These are phyloP conservation scores for Ursus arctos DNA, from an alignment of 2,113 vertebrate species.

Conservation along the genomic window DNA sequence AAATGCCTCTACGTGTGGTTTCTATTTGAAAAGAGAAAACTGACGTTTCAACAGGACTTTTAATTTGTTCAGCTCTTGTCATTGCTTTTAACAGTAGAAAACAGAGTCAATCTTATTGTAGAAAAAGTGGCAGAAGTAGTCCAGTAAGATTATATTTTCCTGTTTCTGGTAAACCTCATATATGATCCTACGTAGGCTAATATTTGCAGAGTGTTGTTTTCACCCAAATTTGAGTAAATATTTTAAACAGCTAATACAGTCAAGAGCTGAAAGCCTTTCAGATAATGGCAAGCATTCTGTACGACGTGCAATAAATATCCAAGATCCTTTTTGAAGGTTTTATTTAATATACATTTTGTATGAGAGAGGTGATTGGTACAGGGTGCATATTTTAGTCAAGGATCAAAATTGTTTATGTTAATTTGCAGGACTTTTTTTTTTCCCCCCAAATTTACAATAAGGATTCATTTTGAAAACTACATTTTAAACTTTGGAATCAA, in stretches of 20 bases:
- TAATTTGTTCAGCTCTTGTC: conserved; percentile 76
- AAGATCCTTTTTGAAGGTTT: conserved; percentile 85
- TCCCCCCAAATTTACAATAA: conserved; percentile 80
- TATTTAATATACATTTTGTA: conserved; percentile 89
- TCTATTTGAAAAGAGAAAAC: conserved; percentile 66
- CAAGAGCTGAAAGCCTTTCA: conserved; percentile 73
- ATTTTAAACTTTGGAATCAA: conserved; percentile 78
- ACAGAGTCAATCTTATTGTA: conserved; percentile 59
- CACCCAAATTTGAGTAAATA: conserved; percentile 36
- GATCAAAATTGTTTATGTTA: conserved; percentile 78
- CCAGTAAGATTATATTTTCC: conserved; percentile 31
- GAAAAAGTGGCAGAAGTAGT: conserved; percentile 43
- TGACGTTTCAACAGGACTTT: conserved; percentile 66
- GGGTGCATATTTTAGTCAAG: conserved; percentile 81
- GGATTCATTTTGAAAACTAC: conserved; percentile 80
- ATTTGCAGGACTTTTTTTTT: conserved; percentile 75
- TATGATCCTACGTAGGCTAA: conserved; percentile 65
- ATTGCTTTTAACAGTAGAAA: conserved; percentile 79
- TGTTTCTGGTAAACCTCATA: conserved; percentile 66
- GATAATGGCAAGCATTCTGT: conserved; percentile 79
- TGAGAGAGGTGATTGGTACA: conserved; percentile 82
- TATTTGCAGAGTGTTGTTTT: conserved; percentile 61
- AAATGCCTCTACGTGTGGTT: conserved; percentile 64
- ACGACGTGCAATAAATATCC: conserved; percentile 88
- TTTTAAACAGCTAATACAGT: conserved; percentile 72